phyloP scores from a whole-genome alignment of 2,888 invertebrate species.

The Andrena bicolor region DNA sequence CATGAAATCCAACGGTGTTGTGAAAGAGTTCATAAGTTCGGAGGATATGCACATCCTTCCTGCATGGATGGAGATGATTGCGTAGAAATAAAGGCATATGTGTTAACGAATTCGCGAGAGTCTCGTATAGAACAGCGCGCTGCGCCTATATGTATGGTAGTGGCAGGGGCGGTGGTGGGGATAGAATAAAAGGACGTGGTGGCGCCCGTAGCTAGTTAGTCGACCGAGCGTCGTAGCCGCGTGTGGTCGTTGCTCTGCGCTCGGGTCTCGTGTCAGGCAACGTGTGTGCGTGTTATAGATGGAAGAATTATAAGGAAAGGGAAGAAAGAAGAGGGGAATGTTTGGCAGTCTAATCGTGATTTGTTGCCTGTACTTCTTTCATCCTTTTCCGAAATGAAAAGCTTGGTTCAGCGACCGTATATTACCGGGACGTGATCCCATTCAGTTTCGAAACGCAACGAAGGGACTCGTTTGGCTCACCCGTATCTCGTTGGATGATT shows the following conservation, averaged over 20 bases:
- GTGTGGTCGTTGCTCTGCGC: slow-evolving; percentile 60
- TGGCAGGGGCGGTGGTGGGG: slow-evolving; percentile 47
- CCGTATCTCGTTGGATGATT: background rate
- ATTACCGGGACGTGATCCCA: background rate
- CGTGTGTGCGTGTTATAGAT: slow-evolving; percentile 11
- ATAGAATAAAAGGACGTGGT: slow-evolving; percentile 59
- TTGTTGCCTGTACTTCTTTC: background rate
- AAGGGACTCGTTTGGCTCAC: background rate
- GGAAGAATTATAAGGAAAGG: background rate
- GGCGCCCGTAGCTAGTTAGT: slow-evolving; percentile 71
- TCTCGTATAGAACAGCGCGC: too few species aligned
- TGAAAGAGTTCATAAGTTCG: too few species aligned
- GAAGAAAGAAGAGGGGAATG: background rate
- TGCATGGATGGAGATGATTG: too few species aligned
- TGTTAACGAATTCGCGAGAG: too few species aligned
- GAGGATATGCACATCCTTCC: too few species aligned
- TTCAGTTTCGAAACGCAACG: slow-evolving; percentile 7
- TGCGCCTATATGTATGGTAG: too few species aligned
- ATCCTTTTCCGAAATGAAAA: background rate
- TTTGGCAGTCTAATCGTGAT: background rate
- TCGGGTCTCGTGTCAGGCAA: slow-evolving; percentile 26
- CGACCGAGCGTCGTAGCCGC: slow-evolving; percentile 72
- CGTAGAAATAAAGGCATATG: too few species aligned
- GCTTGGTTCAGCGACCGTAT: slow-evolving; percentile 32
- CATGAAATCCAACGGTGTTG: too few species aligned